Conservation (phyloP, 2,113 vertebrate species). For the Mirounga angustirostris region DNA sequence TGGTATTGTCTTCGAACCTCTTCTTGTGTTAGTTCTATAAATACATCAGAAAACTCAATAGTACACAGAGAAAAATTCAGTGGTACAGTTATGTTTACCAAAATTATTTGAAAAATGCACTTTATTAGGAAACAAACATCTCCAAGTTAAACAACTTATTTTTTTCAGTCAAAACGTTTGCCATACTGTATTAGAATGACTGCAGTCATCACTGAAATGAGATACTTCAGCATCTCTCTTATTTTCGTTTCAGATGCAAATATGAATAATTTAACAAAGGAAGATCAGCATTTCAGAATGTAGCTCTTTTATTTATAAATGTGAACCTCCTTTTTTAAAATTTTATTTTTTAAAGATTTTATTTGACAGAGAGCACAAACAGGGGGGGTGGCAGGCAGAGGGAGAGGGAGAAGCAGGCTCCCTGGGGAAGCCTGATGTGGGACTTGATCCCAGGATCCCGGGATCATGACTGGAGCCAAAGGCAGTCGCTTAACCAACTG, state of each 20-base stretch:
- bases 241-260: background rate
- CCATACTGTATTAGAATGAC: background rate
- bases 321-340: background rate
- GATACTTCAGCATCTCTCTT: background rate
- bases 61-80: background rate
- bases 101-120: background rate
- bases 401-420: too few species aligned
- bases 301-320: background rate
- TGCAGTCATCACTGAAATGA: background rate
- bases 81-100: background rate
- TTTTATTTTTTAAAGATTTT: too few species aligned
- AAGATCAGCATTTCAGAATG: background rate
- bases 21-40: constrained; percentile 28
- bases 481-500: too few species aligned
- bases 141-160: background rate
- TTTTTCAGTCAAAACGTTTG: background rate
- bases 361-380: too few species aligned
- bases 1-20: background rate
- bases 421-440: too few species aligned
- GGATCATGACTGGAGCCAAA: too few species aligned
- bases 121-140: constrained; percentile 17
- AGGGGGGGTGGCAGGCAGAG: too few species aligned
- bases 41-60: background rate
- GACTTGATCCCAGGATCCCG: too few species aligned
- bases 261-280: background rate